Conservation (phyloP, 2,888 invertebrate genomes). For the Eustalomyia histrio region DNA sequence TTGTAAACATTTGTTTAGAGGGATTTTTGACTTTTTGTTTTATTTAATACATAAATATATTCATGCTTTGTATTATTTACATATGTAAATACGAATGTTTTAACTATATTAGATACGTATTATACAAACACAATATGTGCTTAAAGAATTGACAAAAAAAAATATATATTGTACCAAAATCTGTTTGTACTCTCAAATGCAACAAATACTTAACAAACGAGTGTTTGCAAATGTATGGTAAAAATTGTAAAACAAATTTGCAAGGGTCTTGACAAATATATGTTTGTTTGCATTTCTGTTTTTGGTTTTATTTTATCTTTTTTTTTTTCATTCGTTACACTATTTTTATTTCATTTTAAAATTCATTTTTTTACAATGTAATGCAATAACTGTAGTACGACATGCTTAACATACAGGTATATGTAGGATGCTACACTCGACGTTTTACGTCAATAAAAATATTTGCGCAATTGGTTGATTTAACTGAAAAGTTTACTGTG, state of each 20-base stretch:
- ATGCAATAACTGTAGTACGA: constrained; percentile 3
- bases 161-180: too few relatives aligned
- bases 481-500: neutral
- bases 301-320: too few relatives aligned
- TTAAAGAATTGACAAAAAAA: neutral
- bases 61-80: neutral
- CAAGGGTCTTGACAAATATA: constrained; percentile 16
- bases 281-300: neutral
- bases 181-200: neutral
- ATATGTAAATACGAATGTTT: neutral
- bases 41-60: neutral
- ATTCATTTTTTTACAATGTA: constrained; percentile 14
- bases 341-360: constrained; percentile 14
- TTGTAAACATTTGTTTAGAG: too few relatives aligned
- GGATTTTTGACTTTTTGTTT: too few relatives aligned
- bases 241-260: constrained; percentile 13
- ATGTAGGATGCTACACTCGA: neutral
- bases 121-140: neutral
- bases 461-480: neutral
- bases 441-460: too few relatives aligned
- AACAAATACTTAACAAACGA: constrained; percentile 5
- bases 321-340: neutral
- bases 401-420: neutral
- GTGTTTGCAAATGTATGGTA: neutral
- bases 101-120: neutral